Conservation (phyloP, 2,888 invertebrate species). For the Oscheius onirici region DNA sequence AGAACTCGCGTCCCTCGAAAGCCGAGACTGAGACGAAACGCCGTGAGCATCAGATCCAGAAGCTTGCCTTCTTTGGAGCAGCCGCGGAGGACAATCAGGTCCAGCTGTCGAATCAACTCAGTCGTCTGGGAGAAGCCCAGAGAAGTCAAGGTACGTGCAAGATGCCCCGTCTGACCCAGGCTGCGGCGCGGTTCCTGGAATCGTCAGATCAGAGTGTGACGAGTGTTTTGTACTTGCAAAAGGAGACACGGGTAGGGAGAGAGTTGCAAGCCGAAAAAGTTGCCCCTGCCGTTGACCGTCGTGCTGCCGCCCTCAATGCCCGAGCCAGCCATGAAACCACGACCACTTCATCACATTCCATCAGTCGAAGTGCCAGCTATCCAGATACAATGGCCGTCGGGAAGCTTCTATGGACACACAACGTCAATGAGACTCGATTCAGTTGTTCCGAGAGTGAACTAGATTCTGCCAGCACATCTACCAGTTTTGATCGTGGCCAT, state of each 20-base stretch:
- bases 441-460: constrained; percentile 22
- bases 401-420: constrained; percentile 14
- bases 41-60: constrained; percentile 37
- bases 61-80: constrained; percentile 38
- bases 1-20: constrained; percentile 38
- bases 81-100: constrained; percentile 48
- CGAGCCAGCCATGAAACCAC: constrained; percentile 16
- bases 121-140: constrained; percentile 40
- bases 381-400: constrained; percentile 34
- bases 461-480: constrained; percentile 21
- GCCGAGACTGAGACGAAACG: constrained; percentile 38
- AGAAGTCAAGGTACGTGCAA: constrained; percentile 45
- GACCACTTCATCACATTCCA: constrained; percentile 15
- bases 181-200: constrained; percentile 42
- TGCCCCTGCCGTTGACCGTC: constrained; percentile 23
- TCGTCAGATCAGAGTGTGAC: constrained; percentile 49
- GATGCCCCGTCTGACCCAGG: constrained; percentile 38
- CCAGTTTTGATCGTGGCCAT: constrained; percentile 5
- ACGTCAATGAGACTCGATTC: constrained; percentile 5
- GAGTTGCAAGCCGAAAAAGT: constrained; percentile 18
- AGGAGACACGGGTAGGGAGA: constrained; percentile 37
- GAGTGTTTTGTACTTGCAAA: constrained; percentile 53
- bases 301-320: constrained; percentile 18
- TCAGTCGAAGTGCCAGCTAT: constrained; percentile 15
- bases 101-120: constrained; percentile 38